These are phyloP conservation scores for Caenorhabditis parvicauda DNA, from an alignment of 2,888 invertebrate species.

Conservation along the genomic window DNA sequence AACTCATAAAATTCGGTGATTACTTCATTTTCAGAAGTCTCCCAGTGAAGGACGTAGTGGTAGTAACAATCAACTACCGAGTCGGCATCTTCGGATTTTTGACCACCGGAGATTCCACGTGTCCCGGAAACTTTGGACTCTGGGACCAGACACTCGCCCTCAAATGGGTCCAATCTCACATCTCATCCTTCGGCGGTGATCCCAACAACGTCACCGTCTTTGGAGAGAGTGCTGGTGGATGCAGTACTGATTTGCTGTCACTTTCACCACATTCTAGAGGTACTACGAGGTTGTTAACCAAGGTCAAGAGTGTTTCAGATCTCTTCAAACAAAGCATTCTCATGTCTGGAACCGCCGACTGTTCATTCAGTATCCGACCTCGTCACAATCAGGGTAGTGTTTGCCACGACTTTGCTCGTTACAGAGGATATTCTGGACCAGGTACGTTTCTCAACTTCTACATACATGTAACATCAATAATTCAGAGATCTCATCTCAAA, in stretches of 20 bases:
- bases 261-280: slow-evolving; percentile 44
- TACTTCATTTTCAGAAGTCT: slow-evolving; percentile 37
- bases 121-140: slow-evolving; percentile 50
- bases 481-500: too few relatives aligned
- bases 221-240: slow-evolving; percentile 55
- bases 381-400: slow-evolving; percentile 8
- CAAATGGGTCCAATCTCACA: slow-evolving; percentile 57
- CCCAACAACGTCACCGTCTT: slow-evolving; percentile 55
- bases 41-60: slow-evolving; percentile 50
- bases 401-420: too few relatives aligned
- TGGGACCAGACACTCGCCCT: slow-evolving; percentile 60
- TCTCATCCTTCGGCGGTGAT: slow-evolving; percentile 53
- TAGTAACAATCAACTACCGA: slow-evolving; percentile 52
- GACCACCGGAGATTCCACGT: slow-evolving; percentile 25
- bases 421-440: too few relatives aligned
- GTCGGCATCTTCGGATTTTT: slow-evolving; percentile 52
- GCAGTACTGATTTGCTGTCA: slow-evolving; percentile 35
- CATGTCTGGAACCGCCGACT: slow-evolving; percentile 39
- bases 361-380: slow-evolving; percentile 28
- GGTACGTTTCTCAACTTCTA: too few relatives aligned
- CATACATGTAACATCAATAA: too few relatives aligned
- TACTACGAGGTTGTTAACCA: too few relatives aligned
- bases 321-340: slow-evolving; percentile 42
- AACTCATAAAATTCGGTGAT: too few relatives aligned
- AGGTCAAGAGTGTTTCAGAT: slow-evolving; percentile 24